Evolutionary conservation across 2,888 invertebrate species (phyloP).

Genomic region (Onchidella celtica): DNA sequence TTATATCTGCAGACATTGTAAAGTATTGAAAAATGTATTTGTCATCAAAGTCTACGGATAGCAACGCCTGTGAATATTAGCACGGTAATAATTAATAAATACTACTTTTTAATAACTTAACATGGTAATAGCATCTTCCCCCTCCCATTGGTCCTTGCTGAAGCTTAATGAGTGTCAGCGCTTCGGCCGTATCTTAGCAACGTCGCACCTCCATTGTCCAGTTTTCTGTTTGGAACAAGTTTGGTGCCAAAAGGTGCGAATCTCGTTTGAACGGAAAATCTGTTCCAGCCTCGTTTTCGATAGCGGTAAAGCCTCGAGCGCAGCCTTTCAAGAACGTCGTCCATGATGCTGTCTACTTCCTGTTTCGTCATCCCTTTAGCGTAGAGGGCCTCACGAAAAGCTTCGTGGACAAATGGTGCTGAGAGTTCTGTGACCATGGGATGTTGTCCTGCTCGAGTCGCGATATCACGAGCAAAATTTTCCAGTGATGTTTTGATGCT

Average conservation of each 20-base stretch:
- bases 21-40: background rate
- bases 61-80: too few species aligned
- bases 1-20: background rate
- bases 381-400: background rate
- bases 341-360: background rate
- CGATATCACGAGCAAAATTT: background rate
- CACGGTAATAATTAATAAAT: too few species aligned
- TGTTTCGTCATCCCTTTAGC: constrained; percentile 3
- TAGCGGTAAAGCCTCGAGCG: background rate
- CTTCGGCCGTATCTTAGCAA: constrained; percentile 54
- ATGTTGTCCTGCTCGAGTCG: background rate
- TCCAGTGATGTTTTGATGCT: background rate
- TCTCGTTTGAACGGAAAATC: constrained; percentile 53
- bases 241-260: constrained; percentile 56
- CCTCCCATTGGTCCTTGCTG: background rate
- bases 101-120: background rate
- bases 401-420: background rate
- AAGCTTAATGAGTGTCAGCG: background rate
- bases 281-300: constrained; percentile 15
- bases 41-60: too few species aligned
- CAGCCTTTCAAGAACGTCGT: background rate
- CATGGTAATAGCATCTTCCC: background rate
- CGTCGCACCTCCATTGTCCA: constrained; percentile 52
- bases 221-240: constrained; percentile 51
- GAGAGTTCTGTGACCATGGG: background rate